These are phyloP conservation scores for Chrysemys picta DNA, from an alignment of 2,113 vertebrate species.

Conservation along the genomic window DNA sequence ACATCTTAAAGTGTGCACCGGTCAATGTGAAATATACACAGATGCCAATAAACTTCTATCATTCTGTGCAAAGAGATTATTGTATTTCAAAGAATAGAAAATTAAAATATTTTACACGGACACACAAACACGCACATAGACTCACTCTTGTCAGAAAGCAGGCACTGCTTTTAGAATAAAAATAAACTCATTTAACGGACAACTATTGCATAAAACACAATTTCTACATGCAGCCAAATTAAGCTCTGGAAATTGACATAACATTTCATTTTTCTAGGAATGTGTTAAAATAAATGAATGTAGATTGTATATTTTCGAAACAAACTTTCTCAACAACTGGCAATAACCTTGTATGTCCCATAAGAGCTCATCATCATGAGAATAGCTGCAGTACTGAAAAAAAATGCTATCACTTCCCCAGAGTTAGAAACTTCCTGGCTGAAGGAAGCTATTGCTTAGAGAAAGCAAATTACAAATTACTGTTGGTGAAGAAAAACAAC, in stretches of 20 bases:
- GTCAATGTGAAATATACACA: background rate
- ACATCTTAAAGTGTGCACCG: background rate
- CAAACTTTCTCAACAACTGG: background rate
- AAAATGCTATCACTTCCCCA: background rate
- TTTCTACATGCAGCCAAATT: background rate
- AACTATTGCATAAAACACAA: background rate
- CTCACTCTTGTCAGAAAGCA: background rate
- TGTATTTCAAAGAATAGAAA: background rate
- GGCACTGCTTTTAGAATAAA: background rate
- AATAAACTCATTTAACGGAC: background rate
- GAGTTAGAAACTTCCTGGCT: background rate
- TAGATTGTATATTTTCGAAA: background rate
- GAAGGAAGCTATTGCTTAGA: background rate
- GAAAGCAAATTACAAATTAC: background rate
- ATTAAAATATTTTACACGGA: conserved; percentile 16
- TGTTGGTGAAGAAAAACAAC: background rate
- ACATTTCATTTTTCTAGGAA: background rate
- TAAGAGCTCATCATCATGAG: background rate
- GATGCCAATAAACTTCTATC: background rate
- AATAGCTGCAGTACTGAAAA: background rate
- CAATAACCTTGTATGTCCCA: background rate
- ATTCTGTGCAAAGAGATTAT: background rate
- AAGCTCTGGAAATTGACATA: background rate
- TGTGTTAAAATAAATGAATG: background rate
- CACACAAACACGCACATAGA: background rate